A percentile compares a stretch with the other conserved stretches of the same genome.
Evolutionary conservation across 2,888 invertebrate species (phyloP).

Genomic region (Conops quadrifasciatus): DNA sequence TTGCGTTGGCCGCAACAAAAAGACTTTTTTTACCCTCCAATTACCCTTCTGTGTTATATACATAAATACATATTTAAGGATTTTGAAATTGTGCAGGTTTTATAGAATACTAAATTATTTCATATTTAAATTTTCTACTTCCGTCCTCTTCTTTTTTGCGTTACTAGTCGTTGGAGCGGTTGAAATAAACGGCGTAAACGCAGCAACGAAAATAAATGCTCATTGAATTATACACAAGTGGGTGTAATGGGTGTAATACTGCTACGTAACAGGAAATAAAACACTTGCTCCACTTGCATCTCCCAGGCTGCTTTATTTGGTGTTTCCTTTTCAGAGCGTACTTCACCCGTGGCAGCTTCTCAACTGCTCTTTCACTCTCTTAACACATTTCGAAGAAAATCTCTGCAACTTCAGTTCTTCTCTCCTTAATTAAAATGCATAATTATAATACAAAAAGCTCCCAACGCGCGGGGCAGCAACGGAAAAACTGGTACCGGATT

Average conservation of each 20-base stretch:
- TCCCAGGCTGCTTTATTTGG: slow-evolving; percentile 1
- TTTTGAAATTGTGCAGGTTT: too few species aligned
- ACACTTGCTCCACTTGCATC: slow-evolving; percentile 29
- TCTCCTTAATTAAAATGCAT: slow-evolving; percentile 35
- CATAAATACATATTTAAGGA: too few species aligned
- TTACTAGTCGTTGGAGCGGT: background rate
- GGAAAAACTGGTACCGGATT: slow-evolving; percentile 1
- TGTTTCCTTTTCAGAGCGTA: background rate
- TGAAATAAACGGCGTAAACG: background rate
- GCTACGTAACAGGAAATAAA: slow-evolving; percentile 32
- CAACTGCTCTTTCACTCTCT: background rate
- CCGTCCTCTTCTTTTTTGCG: too few species aligned
- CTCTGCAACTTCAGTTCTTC: slow-evolving; percentile 31
- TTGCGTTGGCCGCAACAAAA: too few species aligned
- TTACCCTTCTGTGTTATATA: background rate
- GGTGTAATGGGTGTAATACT: background rate
- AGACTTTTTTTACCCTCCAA: background rate
- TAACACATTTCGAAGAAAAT: slow-evolving; percentile 19
- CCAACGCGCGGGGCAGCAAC: background rate
- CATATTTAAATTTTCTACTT: too few species aligned
- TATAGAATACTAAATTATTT: too few species aligned
- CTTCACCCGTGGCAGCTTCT: too few species aligned
- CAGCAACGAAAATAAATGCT: background rate
- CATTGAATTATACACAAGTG: slow-evolving; percentile 1
- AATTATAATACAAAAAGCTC: slow-evolving; percentile 29